Conservation (phyloP, 2,113 vertebrate species). For the Ariopsis seemanni region DNA sequence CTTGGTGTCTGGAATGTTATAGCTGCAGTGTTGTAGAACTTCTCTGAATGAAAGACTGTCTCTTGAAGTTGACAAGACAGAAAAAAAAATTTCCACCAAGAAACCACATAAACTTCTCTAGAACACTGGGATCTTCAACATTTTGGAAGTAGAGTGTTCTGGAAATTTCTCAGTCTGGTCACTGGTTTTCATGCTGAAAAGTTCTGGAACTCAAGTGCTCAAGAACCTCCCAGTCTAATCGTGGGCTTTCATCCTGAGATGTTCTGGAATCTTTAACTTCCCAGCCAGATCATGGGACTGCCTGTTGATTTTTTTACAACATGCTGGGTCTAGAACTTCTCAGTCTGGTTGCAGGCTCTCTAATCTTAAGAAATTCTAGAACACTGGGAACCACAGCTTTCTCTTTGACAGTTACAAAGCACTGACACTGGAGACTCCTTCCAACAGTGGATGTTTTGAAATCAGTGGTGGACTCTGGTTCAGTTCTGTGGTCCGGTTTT, state of each 20-base stretch:
- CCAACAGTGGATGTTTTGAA: background rate
- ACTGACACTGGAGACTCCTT: background rate
- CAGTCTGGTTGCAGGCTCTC: background rate
- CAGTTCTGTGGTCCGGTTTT: conserved; percentile 12
- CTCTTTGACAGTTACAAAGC: background rate
- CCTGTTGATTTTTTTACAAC: background rate
- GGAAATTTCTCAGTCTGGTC: background rate
- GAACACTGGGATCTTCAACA: background rate
- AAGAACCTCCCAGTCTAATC: background rate
- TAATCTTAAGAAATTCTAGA: background rate
- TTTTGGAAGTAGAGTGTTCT: background rate
- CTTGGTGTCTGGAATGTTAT: background rate
- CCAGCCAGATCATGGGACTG: background rate
- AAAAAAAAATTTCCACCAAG: background rate
- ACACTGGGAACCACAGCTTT: background rate
- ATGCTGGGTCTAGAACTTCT: background rate
- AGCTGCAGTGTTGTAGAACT: background rate
- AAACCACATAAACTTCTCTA: background rate
- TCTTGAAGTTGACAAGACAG: no score
- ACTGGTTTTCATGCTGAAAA: background rate
- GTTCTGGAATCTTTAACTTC: background rate
- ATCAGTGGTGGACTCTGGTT: background rate
- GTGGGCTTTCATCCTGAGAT: background rate
- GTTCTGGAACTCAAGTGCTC: background rate
- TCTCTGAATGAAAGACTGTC: no score